Conservation (phyloP, 1,140 invertebrate species). For the Drosophila sechellia region DNA sequence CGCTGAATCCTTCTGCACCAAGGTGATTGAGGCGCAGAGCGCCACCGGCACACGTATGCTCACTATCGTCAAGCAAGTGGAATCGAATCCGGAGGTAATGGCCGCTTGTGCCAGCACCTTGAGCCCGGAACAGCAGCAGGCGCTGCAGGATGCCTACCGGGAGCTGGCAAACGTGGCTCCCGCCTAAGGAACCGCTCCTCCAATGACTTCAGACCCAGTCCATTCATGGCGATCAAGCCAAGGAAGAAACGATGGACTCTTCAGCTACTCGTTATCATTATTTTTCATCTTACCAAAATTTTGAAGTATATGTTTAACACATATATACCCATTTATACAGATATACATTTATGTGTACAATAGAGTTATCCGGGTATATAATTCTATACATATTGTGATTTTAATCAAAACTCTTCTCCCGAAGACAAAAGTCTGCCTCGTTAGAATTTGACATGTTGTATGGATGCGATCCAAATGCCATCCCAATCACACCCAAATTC, state of each 20-base stretch:
- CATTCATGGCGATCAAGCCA: conserved; percentile 1
- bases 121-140: conserved; percentile 92
- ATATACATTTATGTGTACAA: conserved; percentile 26
- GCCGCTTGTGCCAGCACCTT: conserved; percentile 91
- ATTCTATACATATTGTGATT: conserved; percentile 73
- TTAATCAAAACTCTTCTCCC: conserved; percentile 75
- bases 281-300: conserved; percentile 41
- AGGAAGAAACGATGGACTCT: conserved; percentile 8
- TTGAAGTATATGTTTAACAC: conserved; percentile 37
- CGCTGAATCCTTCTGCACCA: conserved; percentile 93
- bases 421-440: conserved; percentile 69
- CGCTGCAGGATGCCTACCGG: conserved; percentile 88
- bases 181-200: conserved; percentile 32
- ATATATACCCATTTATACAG: conserved; percentile 14
- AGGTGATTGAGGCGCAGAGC: conserved; percentile 89
- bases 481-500: conserved; percentile 55
- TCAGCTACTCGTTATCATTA: conserved; percentile 29
- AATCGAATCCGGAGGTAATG: conserved; percentile 92
- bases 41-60: conserved; percentile 88
- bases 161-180: conserved; percentile 59
- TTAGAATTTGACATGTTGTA: conserved; percentile 73
- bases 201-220: not conserved
- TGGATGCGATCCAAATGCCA: conserved; percentile 45
- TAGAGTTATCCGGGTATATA: conserved; percentile 57
- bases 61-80: conserved; percentile 89